Conservation (phyloP, 2,888 invertebrate genomes). For the Oscheius sp. region DNA sequence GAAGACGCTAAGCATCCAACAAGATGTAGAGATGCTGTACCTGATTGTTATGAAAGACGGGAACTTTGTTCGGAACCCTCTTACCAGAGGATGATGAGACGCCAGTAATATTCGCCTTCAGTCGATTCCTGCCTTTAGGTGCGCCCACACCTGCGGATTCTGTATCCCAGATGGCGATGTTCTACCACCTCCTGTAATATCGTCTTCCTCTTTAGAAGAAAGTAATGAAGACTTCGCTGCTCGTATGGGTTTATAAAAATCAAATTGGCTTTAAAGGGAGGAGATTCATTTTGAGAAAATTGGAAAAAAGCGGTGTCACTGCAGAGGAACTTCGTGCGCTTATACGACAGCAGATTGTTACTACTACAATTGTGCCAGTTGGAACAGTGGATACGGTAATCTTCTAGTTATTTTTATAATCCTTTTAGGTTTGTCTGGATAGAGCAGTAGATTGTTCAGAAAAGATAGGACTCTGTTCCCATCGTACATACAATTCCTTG, state of each 20-base stretch:
- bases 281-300: neutral
- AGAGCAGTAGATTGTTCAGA: slow-evolving; percentile 22
- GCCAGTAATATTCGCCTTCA: neutral
- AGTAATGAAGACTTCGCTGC: neutral
- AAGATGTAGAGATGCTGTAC: slow-evolving; percentile 7
- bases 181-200: neutral
- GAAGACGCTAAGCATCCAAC: neutral
- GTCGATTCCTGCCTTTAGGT: neutral
- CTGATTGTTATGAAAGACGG: slow-evolving; percentile 22
- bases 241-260: neutral
- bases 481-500: slow-evolving; percentile 1
- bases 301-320: slow-evolving; percentile 21
- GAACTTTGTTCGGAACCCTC: neutral
- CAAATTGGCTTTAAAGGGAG: neutral
- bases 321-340: slow-evolving; percentile 3
- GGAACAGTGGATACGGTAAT: neutral
- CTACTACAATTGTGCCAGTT: slow-evolving; percentile 1
- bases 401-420: neutral
- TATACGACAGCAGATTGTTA: slow-evolving; percentile 4
- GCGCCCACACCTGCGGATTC: slow-evolving; percentile 24
- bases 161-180: neutral
- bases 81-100: slow-evolving; percentile 27
- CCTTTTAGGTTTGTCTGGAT: slow-evolving; percentile 17
- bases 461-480: slow-evolving; percentile 26
- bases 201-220: neutral